phyloP scores from a whole-genome alignment of 2,888 invertebrate genomes.

The Agonopterix heracliana region DNA sequence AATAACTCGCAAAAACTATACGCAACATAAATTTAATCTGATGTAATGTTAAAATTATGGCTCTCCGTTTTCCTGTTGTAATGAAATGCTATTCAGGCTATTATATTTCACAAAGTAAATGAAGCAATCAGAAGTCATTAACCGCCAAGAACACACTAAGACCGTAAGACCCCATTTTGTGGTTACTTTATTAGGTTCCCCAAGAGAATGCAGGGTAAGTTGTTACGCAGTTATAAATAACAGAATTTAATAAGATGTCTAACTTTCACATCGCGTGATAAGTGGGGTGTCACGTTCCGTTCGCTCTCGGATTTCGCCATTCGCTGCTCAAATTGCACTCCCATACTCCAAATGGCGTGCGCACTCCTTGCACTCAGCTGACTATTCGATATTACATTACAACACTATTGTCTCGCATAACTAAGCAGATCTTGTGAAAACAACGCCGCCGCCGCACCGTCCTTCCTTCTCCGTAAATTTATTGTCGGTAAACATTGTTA shows the following conservation, averaged over 20 bases:
- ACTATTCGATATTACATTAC: conserved; percentile 37
- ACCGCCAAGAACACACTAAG: conserved; percentile 7
- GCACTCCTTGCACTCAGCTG: conserved; percentile 38
- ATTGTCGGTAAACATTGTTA: conserved; percentile 10
- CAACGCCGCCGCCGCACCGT: no score
- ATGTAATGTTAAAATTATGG: conserved; percentile 6
- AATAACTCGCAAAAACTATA: neutral
- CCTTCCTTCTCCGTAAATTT: conserved; percentile 4
- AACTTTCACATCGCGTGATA: conserved; percentile 65
- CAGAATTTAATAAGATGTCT: conserved; percentile 60
- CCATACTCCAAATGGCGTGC: conserved; percentile 23
- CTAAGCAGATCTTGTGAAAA: no score
- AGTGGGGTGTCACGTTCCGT: conserved; percentile 68
- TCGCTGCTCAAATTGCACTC: conserved; percentile 59
- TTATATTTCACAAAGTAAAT: conserved; percentile 13
- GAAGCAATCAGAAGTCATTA: conserved; percentile 13
- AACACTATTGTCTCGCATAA: conserved; percentile 5
- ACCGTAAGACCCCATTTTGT: conserved; percentile 8
- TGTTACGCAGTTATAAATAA: conserved; percentile 50
- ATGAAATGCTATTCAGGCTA: conserved; percentile 9
- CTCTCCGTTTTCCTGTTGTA: conserved; percentile 5
- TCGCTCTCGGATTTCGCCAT: conserved; percentile 65
- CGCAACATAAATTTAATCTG: conserved; percentile 1
- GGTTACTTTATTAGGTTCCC: conserved; percentile 14
- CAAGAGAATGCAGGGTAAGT: conserved; percentile 21